Evolutionary conservation across 2,113 vertebrate species (phyloP), one percentile per base, ranked within the genome.

Genomic region (Burhinus oedicnemus): DNA sequence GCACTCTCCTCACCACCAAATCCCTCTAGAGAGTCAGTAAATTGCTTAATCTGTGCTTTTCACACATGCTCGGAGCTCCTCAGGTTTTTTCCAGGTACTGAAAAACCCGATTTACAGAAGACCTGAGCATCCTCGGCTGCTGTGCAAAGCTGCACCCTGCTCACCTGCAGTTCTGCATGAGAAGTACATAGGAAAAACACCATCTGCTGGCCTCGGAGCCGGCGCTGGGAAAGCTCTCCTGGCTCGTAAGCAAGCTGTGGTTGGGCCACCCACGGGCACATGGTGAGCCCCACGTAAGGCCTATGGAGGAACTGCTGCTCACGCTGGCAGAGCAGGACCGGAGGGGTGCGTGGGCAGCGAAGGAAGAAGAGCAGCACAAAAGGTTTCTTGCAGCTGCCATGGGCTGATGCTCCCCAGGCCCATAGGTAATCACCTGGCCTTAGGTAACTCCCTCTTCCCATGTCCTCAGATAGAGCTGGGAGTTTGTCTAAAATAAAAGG

Each of bases 281-380:
- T 2, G 2, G 26, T 11, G 21, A 93, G 36, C 40, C 34, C 40
- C 34, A 27, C 0, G 2, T 25, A 22, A 51, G 58, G n/a, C 65
- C 29, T 62, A 25, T 1, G 19, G 27, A 42, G 45, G 78, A 66
- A 66, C 19, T 6, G 40, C 22, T 52, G 70, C 20, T 60, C 9
- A 9, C 0, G 1, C 19, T 19, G 9, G 85, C 72, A 89, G 77
- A 74, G 40, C 20, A 66, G 55, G 42, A 51, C 36, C 17, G 2
- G 29, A 74, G 86, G 12, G 0, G 4, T 2, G 27, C 1, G 1
- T 4, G 47, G 60, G 58, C 34, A 61, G 10, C 0, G 3, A 45
- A 82, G 47, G 40, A 40, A 18, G 23, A 34, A 54, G 15, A 55
- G 52, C 36, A 60, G 70, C 75, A 64, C 47, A 71, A 42, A 49